These are phyloP conservation scores for Buteo buteo DNA, from an alignment of 2,113 vertebrate species.

Conservation along the genomic window DNA sequence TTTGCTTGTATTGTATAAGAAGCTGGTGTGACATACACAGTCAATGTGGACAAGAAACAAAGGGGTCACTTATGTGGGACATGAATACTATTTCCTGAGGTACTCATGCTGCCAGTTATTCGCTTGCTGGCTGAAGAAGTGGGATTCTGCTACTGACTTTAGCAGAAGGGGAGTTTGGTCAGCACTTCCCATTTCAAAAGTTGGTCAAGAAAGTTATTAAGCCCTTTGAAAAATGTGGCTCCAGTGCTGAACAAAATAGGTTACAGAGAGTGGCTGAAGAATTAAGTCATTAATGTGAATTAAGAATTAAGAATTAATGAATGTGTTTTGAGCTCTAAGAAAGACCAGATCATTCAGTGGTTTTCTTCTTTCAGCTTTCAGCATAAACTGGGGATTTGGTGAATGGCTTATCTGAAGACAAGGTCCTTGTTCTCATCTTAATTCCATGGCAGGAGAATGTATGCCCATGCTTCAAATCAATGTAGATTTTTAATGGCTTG, in stretches of 20 bases:
- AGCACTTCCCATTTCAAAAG: background rate
- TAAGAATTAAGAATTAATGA: background rate
- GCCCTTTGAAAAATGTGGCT: background rate
- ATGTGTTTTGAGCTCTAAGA: background rate
- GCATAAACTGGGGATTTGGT: background rate
- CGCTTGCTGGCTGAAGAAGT: background rate
- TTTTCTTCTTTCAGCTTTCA: background rate
- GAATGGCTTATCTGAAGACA: background rate
- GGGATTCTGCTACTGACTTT: background rate
- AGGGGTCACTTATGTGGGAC: background rate
- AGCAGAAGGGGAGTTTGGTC: background rate
- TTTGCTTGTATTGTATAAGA: background rate
- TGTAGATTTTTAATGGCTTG: background rate
- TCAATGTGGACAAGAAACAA: background rate
- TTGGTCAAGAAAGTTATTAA: background rate
- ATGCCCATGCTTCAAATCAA: background rate
- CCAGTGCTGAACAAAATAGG: background rate
- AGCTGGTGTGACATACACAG: background rate
- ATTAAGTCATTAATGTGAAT: background rate
- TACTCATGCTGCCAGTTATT: background rate
- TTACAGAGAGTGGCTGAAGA: background rate
- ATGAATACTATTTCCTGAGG: background rate
- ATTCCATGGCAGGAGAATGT: background rate
- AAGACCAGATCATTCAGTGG: background rate
- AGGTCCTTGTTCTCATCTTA: background rate